These are phyloP conservation scores for Delichon dasypus DNA, from an alignment of 2,797 vertebrate species.

Conservation along the genomic window DNA sequence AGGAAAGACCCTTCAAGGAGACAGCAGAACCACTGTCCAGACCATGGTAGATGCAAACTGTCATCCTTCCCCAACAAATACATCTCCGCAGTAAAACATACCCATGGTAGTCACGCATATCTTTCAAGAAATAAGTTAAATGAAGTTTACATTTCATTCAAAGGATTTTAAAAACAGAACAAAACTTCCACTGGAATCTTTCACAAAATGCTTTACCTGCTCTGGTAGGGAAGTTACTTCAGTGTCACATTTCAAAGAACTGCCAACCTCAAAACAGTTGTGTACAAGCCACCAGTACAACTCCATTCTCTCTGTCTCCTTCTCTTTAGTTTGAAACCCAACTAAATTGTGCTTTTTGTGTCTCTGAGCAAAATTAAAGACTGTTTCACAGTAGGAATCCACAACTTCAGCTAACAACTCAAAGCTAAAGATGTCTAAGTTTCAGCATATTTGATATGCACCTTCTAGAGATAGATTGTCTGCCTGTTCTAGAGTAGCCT, in stretches of 20 bases:
- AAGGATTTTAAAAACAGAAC: background rate
- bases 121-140: background rate
- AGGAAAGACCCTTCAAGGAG: conserved; percentile 3
- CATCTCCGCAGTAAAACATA: background rate
- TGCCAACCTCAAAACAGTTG: background rate
- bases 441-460: background rate
- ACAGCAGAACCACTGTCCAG: background rate
- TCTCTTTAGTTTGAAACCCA: background rate
- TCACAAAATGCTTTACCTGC: background rate
- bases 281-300: background rate
- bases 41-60: background rate
- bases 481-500: background rate
- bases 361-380: background rate
- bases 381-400: background rate
- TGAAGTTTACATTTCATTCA: background rate
- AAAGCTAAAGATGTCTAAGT: background rate
- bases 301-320: background rate
- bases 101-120: background rate
- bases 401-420: background rate
- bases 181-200: background rate
- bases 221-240: background rate
- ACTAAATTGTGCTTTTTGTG: background rate
- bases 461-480: background rate
- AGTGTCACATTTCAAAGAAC: background rate
- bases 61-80: background rate